These are phyloP conservation scores for Natrix natrix DNA, from an alignment of 2,797 vertebrate genomes.

Conservation along the genomic window DNA sequence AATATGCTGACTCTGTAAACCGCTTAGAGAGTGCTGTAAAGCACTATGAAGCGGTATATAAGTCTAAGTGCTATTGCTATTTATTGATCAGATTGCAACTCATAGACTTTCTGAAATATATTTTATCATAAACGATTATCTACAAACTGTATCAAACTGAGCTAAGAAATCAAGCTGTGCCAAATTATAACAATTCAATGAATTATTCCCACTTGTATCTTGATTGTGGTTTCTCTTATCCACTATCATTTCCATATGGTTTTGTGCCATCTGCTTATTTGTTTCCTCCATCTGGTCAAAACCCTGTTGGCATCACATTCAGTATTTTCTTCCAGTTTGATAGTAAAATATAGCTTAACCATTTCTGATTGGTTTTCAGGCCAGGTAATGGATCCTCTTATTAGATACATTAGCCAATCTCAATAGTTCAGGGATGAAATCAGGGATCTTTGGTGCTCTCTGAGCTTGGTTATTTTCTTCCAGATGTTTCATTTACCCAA, in stretches of 20 bases:
- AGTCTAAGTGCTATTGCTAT: neutral
- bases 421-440: neutral
- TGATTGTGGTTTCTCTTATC: neutral
- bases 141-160: neutral
- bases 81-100: neutral
- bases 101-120: neutral
- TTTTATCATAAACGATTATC: neutral
- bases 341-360: neutral
- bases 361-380: neutral
- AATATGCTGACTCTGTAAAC: no score
- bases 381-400: neutral
- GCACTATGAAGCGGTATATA: no score
- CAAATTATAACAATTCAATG: neutral
- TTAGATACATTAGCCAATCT: neutral
- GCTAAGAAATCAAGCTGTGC: neutral
- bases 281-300: neutral
- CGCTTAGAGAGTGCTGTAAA: no score
- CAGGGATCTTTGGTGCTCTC: neutral
- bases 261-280: neutral
- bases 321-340: neutral
- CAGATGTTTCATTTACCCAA: no score
- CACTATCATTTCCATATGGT: neutral
- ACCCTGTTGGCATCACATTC: neutral
- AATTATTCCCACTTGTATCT: neutral
- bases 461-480: no score